These are phyloP conservation scores for Ephialtes manifestator DNA, from an alignment of 2,888 invertebrate species.

Conservation along the genomic window DNA sequence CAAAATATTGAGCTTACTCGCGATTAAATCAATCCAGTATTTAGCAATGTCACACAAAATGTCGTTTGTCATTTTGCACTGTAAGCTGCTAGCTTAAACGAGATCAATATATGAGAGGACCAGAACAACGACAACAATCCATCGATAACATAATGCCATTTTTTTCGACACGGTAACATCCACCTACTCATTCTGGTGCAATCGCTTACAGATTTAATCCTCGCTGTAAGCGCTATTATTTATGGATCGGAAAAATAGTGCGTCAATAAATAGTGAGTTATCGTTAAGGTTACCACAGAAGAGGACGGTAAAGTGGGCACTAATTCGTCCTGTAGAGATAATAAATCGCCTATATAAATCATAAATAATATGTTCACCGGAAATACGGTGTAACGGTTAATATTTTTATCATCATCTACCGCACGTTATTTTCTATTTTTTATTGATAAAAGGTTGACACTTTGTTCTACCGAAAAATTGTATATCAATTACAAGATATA, in stretches of 20 bases:
- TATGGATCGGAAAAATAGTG: neutral
- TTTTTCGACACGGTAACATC: constrained; percentile 1
- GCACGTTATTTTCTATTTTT: no score
- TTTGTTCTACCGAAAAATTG: neutral
- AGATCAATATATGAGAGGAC: constrained; percentile 41
- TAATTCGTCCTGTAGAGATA: neutral
- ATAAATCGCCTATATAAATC: neutral
- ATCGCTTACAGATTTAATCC: constrained; percentile 3
- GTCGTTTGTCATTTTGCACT: constrained; percentile 7
- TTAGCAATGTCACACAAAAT: neutral
- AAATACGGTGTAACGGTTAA: neutral
- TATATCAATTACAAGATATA: neutral
- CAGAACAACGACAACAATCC: constrained; percentile 8
- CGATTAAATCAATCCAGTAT: no score
- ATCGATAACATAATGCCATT: constrained; percentile 33
- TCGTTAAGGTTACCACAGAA: neutral
- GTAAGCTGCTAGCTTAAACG: constrained; percentile 20
- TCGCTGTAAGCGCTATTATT: neutral
- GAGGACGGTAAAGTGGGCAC: neutral
- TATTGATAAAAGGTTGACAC: no score
- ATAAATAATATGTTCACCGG: neutral
- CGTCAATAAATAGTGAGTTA: constrained; percentile 11
- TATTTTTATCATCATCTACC: neutral
- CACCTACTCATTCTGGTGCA: neutral
- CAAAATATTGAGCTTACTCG: no score